Conservation (phyloP, 2,888 invertebrate genomes). For the Steromphala cineraria region DNA sequence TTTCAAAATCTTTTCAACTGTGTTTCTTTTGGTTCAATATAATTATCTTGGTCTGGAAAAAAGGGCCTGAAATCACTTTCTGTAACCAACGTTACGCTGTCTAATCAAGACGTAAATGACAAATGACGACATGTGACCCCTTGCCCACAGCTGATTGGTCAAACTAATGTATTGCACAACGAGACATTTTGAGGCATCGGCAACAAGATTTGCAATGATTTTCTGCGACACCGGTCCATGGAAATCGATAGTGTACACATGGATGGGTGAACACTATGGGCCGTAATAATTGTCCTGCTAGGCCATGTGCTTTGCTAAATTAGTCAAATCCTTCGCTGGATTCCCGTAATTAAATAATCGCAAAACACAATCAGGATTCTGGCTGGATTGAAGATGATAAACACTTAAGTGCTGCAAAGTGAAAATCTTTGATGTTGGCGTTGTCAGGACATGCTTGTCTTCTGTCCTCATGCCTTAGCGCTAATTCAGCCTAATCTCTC, state of each 20-base stretch:
- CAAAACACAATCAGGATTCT: conserved; percentile 24
- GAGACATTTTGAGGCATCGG: conserved; percentile 15
- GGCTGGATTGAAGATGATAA: conserved; percentile 13
- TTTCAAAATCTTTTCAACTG: conserved; percentile 18
- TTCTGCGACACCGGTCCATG: conserved; percentile 13
- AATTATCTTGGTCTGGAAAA: conserved; percentile 9
- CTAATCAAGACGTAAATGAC: conserved; percentile 25
- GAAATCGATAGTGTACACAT: conserved; percentile 20
- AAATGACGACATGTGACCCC: conserved; percentile 26
- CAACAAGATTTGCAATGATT: conserved; percentile 33
- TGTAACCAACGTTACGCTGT: not conserved
- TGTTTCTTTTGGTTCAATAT: conserved; percentile 15
- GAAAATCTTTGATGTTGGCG: not conserved
- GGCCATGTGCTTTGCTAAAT: conserved; percentile 22
- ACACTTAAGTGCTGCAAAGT: conserved; percentile 9
- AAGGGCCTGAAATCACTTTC: conserved; percentile 10
- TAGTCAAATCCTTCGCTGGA: conserved; percentile 22
- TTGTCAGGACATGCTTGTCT: not conserved
- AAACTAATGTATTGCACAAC: conserved; percentile 29
- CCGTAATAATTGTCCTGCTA: conserved; percentile 20
- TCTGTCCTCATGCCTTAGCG: not conserved
- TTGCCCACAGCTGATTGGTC: conserved; percentile 24
- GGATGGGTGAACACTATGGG: conserved; percentile 23
- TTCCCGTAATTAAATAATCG: conserved; percentile 26
- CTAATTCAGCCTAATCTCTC: not conserved